Evolutionary conservation across 2,113 vertebrate species (phyloP).

Genomic region (Malurus alboscapulatus): DNA sequence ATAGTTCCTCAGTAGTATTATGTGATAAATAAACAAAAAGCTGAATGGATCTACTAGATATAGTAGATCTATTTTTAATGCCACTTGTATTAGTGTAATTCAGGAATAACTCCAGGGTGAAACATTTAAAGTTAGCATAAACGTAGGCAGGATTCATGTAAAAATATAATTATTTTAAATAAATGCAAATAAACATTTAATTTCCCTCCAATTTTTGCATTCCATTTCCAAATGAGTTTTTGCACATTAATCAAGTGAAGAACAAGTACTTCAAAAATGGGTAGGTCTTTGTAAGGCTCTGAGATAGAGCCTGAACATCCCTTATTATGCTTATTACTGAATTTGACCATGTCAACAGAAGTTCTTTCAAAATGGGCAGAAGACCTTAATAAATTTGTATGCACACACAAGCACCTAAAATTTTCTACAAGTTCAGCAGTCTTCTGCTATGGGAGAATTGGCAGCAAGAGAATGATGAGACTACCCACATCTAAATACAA

Average conservation of each 20-base stretch:
- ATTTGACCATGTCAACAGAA: fast-evolving
- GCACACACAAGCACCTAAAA: background rate
- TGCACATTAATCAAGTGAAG: background rate
- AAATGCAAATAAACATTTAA: background rate
- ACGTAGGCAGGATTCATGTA: background rate
- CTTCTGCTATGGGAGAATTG: background rate
- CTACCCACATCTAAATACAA: background rate
- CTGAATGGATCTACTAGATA: background rate
- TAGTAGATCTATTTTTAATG: background rate
- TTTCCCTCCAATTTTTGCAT: background rate
- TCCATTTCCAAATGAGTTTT: background rate
- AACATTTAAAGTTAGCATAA: background rate
- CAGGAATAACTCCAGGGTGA: background rate
- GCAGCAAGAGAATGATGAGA: background rate
- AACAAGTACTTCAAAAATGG: background rate
- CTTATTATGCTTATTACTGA: background rate
- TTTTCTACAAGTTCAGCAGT: background rate
- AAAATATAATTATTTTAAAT: background rate
- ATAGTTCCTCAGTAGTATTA: background rate
- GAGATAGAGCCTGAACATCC: background rate
- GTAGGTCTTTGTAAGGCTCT: background rate
- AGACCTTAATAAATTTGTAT: background rate
- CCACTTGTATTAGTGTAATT: background rate
- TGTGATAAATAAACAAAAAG: background rate
- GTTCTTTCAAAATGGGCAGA: background rate